Percentiles rank a stretch among this genome's conserved stretches.
phyloP scores from a whole-genome alignment of 2,113 vertebrate genomes.

The Neotragus moschatus region DNA sequence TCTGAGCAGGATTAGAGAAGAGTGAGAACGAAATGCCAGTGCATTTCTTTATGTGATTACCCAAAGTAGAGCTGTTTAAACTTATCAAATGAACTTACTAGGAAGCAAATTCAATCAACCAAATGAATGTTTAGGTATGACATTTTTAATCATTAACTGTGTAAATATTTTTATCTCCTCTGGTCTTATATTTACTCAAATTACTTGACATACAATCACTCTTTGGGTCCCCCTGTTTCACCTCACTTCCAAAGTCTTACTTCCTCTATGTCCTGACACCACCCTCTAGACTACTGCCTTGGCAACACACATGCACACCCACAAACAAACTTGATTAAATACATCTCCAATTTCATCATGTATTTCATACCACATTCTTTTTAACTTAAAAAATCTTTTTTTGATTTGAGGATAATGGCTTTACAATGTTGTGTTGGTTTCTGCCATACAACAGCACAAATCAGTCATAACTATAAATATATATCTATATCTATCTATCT shows the following conservation, averaged over 20 bases:
- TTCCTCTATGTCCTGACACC: background rate
- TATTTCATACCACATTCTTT: background rate
- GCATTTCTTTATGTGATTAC: background rate
- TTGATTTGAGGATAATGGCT: background rate
- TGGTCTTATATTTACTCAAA: background rate
- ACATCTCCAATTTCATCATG: background rate
- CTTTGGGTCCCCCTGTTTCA: background rate
- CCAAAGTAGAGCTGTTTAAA: background rate
- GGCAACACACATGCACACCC: background rate
- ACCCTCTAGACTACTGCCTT: background rate
- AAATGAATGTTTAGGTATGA: background rate
- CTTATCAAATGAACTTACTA: background rate
- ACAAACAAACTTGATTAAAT: background rate
- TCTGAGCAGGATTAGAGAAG: background rate
- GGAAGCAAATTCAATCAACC: background rate
- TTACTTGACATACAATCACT: background rate
- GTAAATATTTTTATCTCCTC: background rate
- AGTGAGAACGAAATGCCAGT: background rate
- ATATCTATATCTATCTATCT: too few relatives aligned
- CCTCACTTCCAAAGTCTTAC: background rate
- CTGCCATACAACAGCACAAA: background rate
- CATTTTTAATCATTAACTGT: background rate
- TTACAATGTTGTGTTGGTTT: background rate
- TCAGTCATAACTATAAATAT: background rate
- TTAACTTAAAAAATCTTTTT: background rate